A percentile compares a stretch with the other conserved stretches of the same genome.
Conservation (phyloP, 2,888 invertebrate genomes). For the Zhuqinia jingwanae region DNA sequence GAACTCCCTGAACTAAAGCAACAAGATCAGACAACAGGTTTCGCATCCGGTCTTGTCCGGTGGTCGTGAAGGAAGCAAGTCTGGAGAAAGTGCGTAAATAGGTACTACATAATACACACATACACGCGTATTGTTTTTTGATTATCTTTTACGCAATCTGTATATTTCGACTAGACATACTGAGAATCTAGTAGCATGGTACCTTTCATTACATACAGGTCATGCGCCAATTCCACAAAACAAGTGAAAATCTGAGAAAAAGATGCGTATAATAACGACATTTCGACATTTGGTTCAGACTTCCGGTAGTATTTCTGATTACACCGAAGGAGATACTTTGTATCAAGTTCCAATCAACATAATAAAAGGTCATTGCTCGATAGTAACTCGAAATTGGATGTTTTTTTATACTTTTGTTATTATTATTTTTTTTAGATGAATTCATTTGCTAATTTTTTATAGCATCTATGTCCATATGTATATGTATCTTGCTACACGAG, state of each 20-base stretch:
- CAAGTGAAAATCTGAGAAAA: no score
- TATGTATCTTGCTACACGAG: no score
- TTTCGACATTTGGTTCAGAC: slow-evolving; percentile 7
- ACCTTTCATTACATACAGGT: background rate
- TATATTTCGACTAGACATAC: no score
- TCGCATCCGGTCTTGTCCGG: slow-evolving; percentile 61
- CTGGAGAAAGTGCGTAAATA: slow-evolving; percentile 66
- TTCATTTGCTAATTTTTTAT: no score
- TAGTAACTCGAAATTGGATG: background rate
- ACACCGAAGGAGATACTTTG: background rate
- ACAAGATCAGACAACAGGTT: slow-evolving; percentile 61
- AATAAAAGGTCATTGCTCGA: slow-evolving; percentile 49
- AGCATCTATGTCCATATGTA: no score
- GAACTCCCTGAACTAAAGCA: slow-evolving; percentile 58
- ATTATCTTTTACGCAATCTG: slow-evolving; percentile 6
- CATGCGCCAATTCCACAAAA: slow-evolving; percentile 18
- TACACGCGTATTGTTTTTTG: no score
- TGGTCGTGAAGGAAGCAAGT: background rate
- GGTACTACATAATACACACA: background rate
- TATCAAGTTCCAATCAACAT: slow-evolving; percentile 42
- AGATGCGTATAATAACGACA: no score
- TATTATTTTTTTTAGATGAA: no score
- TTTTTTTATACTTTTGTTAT: no score
- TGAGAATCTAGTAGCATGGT: no score
- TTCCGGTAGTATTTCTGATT: background rate